These are phyloP conservation scores for Brachyopa scutellaris DNA, from an alignment of 2,888 invertebrate genomes.

Conservation along the genomic window DNA sequence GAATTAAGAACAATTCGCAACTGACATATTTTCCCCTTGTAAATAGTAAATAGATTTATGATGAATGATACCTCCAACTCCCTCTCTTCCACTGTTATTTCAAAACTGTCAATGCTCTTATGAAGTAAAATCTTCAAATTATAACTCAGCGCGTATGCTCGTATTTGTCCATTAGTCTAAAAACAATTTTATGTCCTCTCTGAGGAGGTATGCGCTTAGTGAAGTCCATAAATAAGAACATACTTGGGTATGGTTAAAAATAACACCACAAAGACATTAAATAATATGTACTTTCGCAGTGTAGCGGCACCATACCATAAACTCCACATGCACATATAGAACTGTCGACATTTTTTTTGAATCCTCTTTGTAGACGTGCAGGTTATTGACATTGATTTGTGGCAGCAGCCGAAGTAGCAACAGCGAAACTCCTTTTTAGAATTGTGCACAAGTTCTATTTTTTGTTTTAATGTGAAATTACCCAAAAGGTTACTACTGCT, in stretches of 20 bases:
- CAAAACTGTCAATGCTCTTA: too few relatives aligned
- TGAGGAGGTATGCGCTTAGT: not conserved
- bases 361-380: constrained; percentile 15
- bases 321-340: not conserved
- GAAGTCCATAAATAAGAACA: not conserved
- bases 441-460: not conserved
- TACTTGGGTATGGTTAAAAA: constrained; percentile 14
- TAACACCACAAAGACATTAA: constrained; percentile 27
- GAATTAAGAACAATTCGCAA: too few relatives aligned
- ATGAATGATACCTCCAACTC: too few relatives aligned
- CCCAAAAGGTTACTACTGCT: too few relatives aligned
- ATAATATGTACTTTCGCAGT: constrained; percentile 13
- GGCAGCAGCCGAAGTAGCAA: not conserved
- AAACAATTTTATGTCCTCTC: not conserved
- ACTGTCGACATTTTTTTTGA: not conserved
- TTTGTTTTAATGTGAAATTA: not conserved
- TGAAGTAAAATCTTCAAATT: too few relatives aligned
- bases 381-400: constrained; percentile 53
- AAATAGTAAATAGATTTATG: too few relatives aligned
- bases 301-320: constrained; percentile 1
- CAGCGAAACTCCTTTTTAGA: not conserved
- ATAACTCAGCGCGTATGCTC: too few relatives aligned
- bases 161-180: too few relatives aligned
- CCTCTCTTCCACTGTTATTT: too few relatives aligned
- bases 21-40: too few relatives aligned